phyloP scores from a whole-genome alignment of 2,113 vertebrate species.

The Prionailurus bengalensis region DNA sequence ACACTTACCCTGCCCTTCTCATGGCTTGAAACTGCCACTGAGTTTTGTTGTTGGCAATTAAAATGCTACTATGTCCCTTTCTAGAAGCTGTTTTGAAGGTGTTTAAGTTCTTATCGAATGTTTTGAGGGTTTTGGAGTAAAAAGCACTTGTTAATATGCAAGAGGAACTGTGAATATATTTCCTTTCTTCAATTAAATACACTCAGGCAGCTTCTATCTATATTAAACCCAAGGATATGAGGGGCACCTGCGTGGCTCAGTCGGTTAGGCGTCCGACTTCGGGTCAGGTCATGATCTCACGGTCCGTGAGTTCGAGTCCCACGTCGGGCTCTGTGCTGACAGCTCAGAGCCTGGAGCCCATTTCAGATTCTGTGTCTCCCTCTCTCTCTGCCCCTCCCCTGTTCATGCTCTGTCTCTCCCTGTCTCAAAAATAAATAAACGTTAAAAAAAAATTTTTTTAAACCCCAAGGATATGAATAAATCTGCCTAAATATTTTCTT shows the following conservation, averaged over 20 bases:
- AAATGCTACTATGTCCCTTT: background rate
- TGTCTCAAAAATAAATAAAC: no score
- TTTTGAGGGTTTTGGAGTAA: slow-evolving; percentile 32
- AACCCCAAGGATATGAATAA: background rate
- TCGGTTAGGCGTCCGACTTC: no score
- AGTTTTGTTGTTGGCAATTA: background rate
- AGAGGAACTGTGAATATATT: background rate
- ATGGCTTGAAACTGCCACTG: background rate
- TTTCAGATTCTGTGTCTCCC: no score
- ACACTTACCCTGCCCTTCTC: background rate
- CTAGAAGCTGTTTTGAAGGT: background rate
- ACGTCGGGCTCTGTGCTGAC: no score
- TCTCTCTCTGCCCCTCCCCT: no score
- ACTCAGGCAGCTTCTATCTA: background rate
- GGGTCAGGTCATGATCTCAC: no score
- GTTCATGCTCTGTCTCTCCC: no score
- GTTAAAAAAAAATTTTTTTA: no score
- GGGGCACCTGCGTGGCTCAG: no score
- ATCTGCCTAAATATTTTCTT: slow-evolving; percentile 60
- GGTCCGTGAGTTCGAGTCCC: no score
- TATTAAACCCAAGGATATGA: slow-evolving; percentile 24
- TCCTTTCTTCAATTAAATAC: slow-evolving; percentile 34
- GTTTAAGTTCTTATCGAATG: slow-evolving; percentile 30
- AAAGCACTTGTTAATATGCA: slow-evolving; percentile 22
- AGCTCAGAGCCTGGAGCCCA: no score